Base-by-base conservation (phyloP, 2,888 invertebrate genomes). In the Muschampia staudingeri region DNA sequence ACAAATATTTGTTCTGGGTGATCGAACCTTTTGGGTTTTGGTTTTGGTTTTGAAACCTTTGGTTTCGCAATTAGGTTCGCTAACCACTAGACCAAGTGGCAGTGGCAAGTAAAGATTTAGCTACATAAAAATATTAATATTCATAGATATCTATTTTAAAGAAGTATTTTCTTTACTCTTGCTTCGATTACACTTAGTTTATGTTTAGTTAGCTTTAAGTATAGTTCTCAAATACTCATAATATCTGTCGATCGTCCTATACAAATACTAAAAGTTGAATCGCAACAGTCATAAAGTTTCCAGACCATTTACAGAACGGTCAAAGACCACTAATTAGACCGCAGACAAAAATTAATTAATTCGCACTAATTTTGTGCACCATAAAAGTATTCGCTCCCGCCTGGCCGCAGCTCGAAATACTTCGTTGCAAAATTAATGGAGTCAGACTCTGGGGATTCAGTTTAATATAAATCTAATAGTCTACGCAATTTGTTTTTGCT, bases 291-390 rank as follows among this genome's bases (percentile, higher is more conserved):
- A 81, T 83, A 81, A 85, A 84, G 78, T 84, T 85, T 84, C 77
- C 82, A 85, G 84, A 85, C 85, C 85, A 81, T 85, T 82, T 78
- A 48, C 83, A 83, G 69, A 81, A 79, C 77, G 77, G 80, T 79
- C 82, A 82, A 71, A 80, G 75, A 71, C 85, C 84, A 79, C 83
- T 83, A 85, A 85, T 85, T 84, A 82, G 80, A 83, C 85, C 85
- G 77, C 85, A 85, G 85, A 85, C 83, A 85, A 85, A 84, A 85
- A 85, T 83, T 85, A 84, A 85, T 84, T 85, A 83, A 85, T 85
- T 80, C 80, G 44, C 80, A 84, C 83, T 82, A 85, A 84, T 83
- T 61, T 83, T 79, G 79, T 71, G 77, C 82, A 77, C 84, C 83
- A 79, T 84, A 83, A 80, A 79, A 80, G 76, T 80, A 80, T 76